Evolutionary conservation across 2,888 invertebrate genomes (phyloP), one percentile per base, ranked within the genome.

Genomic region (Eurois occulta): DNA sequence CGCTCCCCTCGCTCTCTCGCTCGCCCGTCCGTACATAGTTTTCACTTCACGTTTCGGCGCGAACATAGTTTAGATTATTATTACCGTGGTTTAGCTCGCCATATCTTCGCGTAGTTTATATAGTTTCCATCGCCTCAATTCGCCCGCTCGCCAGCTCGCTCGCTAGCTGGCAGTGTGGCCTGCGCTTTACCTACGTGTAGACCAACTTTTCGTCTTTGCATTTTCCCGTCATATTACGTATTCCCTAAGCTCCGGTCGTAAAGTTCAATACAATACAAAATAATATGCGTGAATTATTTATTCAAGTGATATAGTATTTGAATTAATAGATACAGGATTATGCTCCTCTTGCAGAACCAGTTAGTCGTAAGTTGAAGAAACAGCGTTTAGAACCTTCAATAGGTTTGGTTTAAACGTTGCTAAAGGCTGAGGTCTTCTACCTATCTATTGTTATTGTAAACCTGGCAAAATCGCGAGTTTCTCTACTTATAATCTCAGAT

Each of bases 401-500:
- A 58, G 4, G 10, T 21, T 46, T 48, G 21, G 11, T 21, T 6
- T 38, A 21, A 35, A 13, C 21, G 2, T n/a, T 10, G 43, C 43
- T 8, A n/a, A 68, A 72, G 24, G 24, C 18, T 5, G 32, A n/a
- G 10, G 28, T 46, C n/a, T n/a, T n/a, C n/a, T n/a, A n/a, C n/a
- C n/a, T n/a, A n/a, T n/a, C 62, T 35, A 35, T 58, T 43, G 16
- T 46, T 16, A 41, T 21, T 1, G 10, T 24, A 48, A 62, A 6
- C 18, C 11, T 35, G 55, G 32, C n/a, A 78, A n/a, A 38, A 32
- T 48, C 13, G 21, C 66, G 32, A 70, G 66, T 80, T 67, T 70
- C n/a, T 21, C 52, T 46, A 18, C 41, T 48, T 28, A 75, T 72
- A 55, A 69, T 62, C 66, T 43, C 7, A 18, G 72, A 80, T 84